Percentiles rank a stretch among this genome's conserved stretches.
These are phyloP conservation scores for Epizoanthus scotinus DNA, from an alignment of 92 coral and sea anemone genomes.

Conservation along the genomic window DNA sequence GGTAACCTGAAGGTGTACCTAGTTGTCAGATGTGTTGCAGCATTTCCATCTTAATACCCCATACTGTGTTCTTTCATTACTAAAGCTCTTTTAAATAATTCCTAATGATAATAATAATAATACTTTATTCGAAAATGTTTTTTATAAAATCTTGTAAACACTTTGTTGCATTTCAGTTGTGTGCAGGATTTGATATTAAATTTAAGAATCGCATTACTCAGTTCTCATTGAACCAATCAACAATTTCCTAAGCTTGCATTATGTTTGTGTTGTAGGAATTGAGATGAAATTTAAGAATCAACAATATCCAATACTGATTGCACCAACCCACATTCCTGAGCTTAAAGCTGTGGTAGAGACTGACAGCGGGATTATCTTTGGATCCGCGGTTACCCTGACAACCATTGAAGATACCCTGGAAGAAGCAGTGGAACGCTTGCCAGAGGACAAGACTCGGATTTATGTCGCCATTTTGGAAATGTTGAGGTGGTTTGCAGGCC, in stretches of 20 bases:
- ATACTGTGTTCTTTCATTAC: too few relatives aligned
- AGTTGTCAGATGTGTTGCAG: too few relatives aligned
- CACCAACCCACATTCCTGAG: conserved; percentile 86
- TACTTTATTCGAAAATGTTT: too few relatives aligned
- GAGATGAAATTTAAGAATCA: conserved; percentile 86
- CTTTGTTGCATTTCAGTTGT: too few relatives aligned
- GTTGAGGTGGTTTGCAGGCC: conserved; percentile 91
- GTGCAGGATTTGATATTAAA: conserved; percentile 77
- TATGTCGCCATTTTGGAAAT: conserved; percentile 74
- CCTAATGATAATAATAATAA: too few relatives aligned
- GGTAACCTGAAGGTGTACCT: too few relatives aligned
- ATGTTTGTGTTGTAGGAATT: conserved; percentile 51
- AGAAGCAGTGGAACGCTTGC: conserved; percentile 52
- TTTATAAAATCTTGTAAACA: too few relatives aligned
- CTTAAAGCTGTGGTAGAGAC: conserved; percentile 64
- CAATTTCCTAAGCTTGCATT: too few relatives aligned
- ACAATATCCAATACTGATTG: conserved; percentile 72
- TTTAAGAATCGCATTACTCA: conserved; percentile 78
- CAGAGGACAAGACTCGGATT: conserved; percentile 79
- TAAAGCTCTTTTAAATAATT: too few relatives aligned
- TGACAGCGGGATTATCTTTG: conserved; percentile 71
- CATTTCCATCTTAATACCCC: too few relatives aligned
- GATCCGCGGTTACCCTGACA: conserved; percentile 73
- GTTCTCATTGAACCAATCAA: conserved; percentile 81
- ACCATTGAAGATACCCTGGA: conserved; percentile 66